phyloP scores from a whole-genome alignment of 1,140 invertebrate genomes.

The Drusus annulatus region DNA sequence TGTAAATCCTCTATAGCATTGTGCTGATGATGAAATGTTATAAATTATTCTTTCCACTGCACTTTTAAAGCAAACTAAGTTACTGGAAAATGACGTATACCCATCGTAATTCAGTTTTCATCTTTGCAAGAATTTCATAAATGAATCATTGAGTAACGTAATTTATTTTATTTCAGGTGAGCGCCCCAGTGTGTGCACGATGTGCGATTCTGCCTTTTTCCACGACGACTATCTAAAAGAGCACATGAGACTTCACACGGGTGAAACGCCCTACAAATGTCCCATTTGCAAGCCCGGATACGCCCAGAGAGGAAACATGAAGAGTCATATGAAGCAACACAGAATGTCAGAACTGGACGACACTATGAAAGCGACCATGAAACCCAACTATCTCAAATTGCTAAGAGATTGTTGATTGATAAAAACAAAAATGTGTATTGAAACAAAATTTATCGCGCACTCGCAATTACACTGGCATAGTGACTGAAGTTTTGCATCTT shows the following conservation, averaged over 20 bases:
- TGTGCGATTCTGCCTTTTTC: slow-evolving; percentile 66
- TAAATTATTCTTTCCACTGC: too few species aligned
- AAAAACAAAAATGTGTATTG: not conserved
- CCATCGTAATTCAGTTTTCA: too few species aligned
- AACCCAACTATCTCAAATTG: slow-evolving; percentile 67
- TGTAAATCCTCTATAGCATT: too few species aligned
- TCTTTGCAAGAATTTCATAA: too few species aligned
- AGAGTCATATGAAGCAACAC: slow-evolving; percentile 70
- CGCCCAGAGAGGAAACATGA: slow-evolving; percentile 72
- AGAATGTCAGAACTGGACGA: slow-evolving; percentile 66
- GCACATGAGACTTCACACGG: slow-evolving; percentile 81
- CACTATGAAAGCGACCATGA: slow-evolving; percentile 64
- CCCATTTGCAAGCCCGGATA: slow-evolving; percentile 79
- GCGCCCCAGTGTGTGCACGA: slow-evolving; percentile 65
- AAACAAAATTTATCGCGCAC: too few species aligned
- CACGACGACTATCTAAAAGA: slow-evolving; percentile 72
- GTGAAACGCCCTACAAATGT: slow-evolving; percentile 84
- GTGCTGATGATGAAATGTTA: too few species aligned
- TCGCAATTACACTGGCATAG: too few species aligned
- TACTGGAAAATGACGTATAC: too few species aligned
- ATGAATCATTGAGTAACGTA: not conserved
- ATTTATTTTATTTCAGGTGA: slow-evolving; percentile 61
- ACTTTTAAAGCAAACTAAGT: too few species aligned
- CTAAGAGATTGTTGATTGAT: slow-evolving; percentile 60
- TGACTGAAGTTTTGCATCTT: too few species aligned